These are phyloP conservation scores for Dipodomys spectabilis DNA, from an alignment of 2,113 vertebrate species.

Conservation along the genomic window DNA sequence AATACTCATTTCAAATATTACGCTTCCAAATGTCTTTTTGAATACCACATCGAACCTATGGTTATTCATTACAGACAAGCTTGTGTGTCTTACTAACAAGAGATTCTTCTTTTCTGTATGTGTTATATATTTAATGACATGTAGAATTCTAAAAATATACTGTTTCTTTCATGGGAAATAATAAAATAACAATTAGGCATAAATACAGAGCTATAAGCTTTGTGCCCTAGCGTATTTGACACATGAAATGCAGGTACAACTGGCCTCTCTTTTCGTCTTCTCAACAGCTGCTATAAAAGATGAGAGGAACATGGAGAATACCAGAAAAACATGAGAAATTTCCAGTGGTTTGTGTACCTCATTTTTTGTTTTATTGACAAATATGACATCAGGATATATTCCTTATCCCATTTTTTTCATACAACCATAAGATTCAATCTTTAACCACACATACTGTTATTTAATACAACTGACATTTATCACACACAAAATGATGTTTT, in stretches of 20 bases:
- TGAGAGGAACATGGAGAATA: not conserved
- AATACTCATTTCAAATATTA: not conserved
- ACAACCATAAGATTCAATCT: slow-evolving; percentile 7
- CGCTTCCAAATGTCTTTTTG: not conserved
- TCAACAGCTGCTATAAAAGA: not conserved
- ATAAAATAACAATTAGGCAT: slow-evolving; percentile 23
- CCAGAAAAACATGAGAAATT: not conserved
- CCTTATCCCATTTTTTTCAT: not conserved
- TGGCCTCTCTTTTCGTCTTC: not conserved
- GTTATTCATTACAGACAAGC: slow-evolving; percentile 40
- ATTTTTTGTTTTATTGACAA: not conserved
- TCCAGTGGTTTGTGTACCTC: not conserved
- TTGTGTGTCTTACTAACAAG: not conserved
- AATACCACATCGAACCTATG: not conserved
- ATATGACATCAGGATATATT: not conserved
- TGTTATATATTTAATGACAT: slow-evolving; percentile 60
- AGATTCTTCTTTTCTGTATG: slow-evolving; percentile 39
- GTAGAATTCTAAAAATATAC: slow-evolving; percentile 62
- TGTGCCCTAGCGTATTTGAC: not conserved
- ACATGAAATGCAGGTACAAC: not conserved
- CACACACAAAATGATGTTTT: too few relatives aligned
- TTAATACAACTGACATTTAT: not conserved
- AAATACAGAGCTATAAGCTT: not conserved
- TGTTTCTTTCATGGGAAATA: slow-evolving; percentile 20
- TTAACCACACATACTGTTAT: not conserved